Evolutionary conservation across 2,113 vertebrate species (phyloP).

Genomic region (Elaphurus davidianus): DNA sequence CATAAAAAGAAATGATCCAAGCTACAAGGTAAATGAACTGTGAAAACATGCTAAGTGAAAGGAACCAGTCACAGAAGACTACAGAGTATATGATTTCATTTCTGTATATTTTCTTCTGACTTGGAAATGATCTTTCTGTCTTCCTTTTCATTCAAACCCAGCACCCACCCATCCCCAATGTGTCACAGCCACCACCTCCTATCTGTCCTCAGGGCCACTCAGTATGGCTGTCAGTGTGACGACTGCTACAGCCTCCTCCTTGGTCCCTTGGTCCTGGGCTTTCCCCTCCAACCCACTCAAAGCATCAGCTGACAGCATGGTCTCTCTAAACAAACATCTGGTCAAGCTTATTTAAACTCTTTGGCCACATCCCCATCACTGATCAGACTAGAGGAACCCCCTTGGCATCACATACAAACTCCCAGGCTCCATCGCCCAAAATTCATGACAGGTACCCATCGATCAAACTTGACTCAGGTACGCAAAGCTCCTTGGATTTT

Average conservation of each 20-base stretch:
- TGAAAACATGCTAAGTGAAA: not conserved
- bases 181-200: not conserved
- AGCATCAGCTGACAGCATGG: not conserved
- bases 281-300: not conserved
- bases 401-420: not conserved
- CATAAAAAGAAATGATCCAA: not conserved
- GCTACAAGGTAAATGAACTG: not conserved
- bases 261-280: not conserved
- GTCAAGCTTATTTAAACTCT: not conserved
- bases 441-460: accelerated
- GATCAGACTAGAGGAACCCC: not conserved
- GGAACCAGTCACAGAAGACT: not conserved
- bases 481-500: not conserved
- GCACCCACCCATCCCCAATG: not conserved
- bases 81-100: not conserved
- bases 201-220: not conserved
- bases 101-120: not conserved
- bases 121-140: not conserved
- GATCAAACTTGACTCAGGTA: not conserved
- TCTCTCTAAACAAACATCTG: not conserved
- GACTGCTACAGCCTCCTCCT: not conserved
- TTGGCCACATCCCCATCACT: not conserved
- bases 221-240: too few species aligned
- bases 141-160: not conserved
- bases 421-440: not conserved